phyloP scores from a whole-genome alignment of 2,113 vertebrate species.

The Emydura subglobosa region DNA sequence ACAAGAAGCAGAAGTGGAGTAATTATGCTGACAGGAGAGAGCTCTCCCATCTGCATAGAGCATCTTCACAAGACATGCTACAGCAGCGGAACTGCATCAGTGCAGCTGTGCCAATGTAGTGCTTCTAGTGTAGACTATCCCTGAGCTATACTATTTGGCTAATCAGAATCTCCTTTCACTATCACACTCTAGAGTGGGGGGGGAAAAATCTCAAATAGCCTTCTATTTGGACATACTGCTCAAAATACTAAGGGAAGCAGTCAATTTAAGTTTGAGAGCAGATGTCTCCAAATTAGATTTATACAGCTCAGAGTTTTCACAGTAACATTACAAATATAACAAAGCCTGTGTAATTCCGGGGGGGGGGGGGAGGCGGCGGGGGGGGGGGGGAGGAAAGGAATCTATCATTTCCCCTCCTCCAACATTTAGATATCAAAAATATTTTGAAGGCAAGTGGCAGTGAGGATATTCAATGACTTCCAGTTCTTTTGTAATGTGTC shows the following conservation, averaged over 20 bases:
- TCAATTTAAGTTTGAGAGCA: slow-evolving; percentile 61
- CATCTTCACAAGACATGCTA: too few species aligned
- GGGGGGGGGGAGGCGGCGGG: rapidly evolving
- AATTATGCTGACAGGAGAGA: too few species aligned
- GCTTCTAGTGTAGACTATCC: too few species aligned
- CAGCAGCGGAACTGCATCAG: too few species aligned
- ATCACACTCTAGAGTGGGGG: background rate
- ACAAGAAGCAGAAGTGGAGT: too few species aligned
- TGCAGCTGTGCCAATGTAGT: too few species aligned
- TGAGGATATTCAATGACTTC: slow-evolving; percentile 5
- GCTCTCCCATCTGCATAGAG: too few species aligned
- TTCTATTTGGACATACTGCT: slow-evolving; percentile 12
- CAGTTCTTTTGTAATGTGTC: slow-evolving; percentile 15
- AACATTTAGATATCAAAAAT: background rate
- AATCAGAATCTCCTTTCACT: slow-evolving; percentile 63
- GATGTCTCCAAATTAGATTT: slow-evolving; percentile 37
- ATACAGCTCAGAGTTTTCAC: slow-evolving; percentile 40
- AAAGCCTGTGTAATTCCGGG: background rate
- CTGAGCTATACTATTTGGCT: slow-evolving; percentile 39
- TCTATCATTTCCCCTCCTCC: background rate
- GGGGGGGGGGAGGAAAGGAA: rapidly evolving
- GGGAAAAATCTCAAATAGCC: background rate
- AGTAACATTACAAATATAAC: slow-evolving; percentile 22
- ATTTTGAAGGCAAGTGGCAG: background rate
- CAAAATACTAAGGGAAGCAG: slow-evolving; percentile 41